These are phyloP conservation scores for Chromoteleia sp. DNA, from an alignment of 2,888 invertebrate genomes.

Conservation along the genomic window DNA sequence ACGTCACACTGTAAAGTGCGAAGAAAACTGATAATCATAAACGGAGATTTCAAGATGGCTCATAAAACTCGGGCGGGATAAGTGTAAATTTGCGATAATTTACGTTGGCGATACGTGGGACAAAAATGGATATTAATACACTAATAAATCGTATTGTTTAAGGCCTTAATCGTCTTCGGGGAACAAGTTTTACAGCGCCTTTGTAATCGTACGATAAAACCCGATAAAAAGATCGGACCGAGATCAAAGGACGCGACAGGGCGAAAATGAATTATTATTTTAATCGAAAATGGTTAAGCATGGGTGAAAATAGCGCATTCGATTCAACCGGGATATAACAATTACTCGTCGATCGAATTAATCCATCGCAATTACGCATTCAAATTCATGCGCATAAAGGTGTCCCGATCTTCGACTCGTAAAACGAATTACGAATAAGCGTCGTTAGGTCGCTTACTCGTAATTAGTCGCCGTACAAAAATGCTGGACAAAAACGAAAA, in stretches of 20 bases:
- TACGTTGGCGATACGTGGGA: conserved; percentile 9
- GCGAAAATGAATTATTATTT: not conserved
- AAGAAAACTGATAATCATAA: conserved; percentile 25
- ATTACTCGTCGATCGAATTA: not conserved
- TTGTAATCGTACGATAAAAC: conserved; percentile 14
- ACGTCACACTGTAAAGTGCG: conserved; percentile 7
- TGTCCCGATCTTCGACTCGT: conserved; percentile 4
- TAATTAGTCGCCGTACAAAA: conserved; percentile 32
- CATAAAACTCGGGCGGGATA: conserved; percentile 25
- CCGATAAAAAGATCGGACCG: not conserved
- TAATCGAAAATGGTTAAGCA: too few relatives aligned
- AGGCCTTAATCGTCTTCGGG: not conserved
- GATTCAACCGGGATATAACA: not conserved
- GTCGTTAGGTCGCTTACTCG: not conserved
- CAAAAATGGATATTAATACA: conserved; percentile 11
- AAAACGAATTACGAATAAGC: conserved; percentile 12
- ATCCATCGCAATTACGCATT: not conserved
- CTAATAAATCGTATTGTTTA: conserved; percentile 38
- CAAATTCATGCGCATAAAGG: not conserved
- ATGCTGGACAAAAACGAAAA: not conserved
- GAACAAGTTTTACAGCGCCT: conserved; percentile 4
- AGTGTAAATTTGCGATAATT: conserved; percentile 21
- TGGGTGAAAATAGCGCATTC: too few relatives aligned
- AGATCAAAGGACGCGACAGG: conserved; percentile 28
- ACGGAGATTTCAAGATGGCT: conserved; percentile 22